Evolutionary conservation across 23 tunicate species (phyloP), one percentile per base, ranked within the genome.

Genomic region (Botrylloides violaceus): DNA sequence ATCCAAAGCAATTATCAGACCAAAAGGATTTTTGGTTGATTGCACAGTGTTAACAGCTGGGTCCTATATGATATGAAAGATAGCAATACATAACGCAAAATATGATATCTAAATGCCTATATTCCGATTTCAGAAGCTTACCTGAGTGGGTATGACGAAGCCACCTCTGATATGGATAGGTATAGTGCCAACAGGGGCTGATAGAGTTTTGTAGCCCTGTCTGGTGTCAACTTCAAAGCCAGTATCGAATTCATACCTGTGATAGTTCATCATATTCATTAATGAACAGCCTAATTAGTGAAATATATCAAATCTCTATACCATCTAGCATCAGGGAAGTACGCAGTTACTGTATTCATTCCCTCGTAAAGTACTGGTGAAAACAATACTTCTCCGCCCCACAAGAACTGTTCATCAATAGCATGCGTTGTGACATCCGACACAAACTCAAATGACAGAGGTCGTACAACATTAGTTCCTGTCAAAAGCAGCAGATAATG

Each of bases 291-390:
- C n/a, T n/a, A n/a, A n/a, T n/a, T n/a, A 28, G 24, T 26, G 66
- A 61, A 21, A 61, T 19, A 61, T 20, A 20, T n/a, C n/a, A n/a
- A 29, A 66, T 32, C 18, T 30, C 19, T 22, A 39, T 62, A 93
- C 98, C 98, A 93, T 93, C 94, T 72, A 32, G 98, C 94, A 36
- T 85, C 88, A 15, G 98, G 98, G 71, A 93, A 73, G 60, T 93
- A 93, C 20, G 95, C 73, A 59, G 55, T 58, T 43, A 85, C 94
- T 4, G 81, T 0, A 1, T 55, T 34, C 24, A 60, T 18, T 9
- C 98, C 94, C 72, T 83, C 79, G 62, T 85, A 77, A 29, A 93
- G 71, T 2, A 81, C 94, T 24, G 98, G 98, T 9, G 98, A 86
- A 60, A 93, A 72, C 39, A 93, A 38, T 3, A 93, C 65, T 29